These are phyloP conservation scores for Papilio gigon DNA, from an alignment of 2,888 invertebrate species.

Conservation along the genomic window DNA sequence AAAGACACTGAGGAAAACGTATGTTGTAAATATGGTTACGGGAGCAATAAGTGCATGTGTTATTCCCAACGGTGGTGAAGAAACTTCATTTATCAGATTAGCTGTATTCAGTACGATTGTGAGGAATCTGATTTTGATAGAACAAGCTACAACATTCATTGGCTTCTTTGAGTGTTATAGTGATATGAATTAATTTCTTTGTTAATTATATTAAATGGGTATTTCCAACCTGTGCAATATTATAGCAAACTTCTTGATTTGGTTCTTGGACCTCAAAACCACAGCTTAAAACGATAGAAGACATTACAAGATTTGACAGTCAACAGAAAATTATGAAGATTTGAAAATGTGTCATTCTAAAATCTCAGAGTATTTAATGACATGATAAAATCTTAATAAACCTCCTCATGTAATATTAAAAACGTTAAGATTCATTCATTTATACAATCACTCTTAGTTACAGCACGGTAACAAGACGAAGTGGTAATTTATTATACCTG, in stretches of 20 bases:
- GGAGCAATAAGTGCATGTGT: slow-evolving; percentile 64
- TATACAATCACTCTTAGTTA: too few relatives aligned
- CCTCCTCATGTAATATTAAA: background rate
- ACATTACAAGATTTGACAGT: slow-evolving; percentile 6
- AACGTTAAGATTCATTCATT: too few relatives aligned
- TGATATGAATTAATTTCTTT: slow-evolving; percentile 41
- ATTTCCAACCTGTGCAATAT: slow-evolving; percentile 7
- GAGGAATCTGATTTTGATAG: slow-evolving; percentile 60
- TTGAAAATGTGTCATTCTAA: background rate
- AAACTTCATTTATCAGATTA: slow-evolving; percentile 65
- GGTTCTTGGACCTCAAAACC: too few relatives aligned
- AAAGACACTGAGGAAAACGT: slow-evolving; percentile 58
- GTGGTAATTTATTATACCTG: too few relatives aligned
- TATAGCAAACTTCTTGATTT: slow-evolving; percentile 14
- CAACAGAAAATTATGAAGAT: background rate
- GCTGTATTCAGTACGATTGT: slow-evolving; percentile 64
- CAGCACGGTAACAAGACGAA: too few relatives aligned
- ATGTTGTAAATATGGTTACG: slow-evolving; percentile 60
- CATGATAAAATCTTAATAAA: background rate
- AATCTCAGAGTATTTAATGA: slow-evolving; percentile 6
- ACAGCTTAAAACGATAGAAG: background rate
- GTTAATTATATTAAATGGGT: background rate
- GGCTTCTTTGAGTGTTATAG: slow-evolving; percentile 47
- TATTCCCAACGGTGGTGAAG: slow-evolving; percentile 56
- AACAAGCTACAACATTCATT: slow-evolving; percentile 58